phyloP scores from a whole-genome alignment of 2,113 vertebrate genomes.

The Plotosus lineatus region DNA sequence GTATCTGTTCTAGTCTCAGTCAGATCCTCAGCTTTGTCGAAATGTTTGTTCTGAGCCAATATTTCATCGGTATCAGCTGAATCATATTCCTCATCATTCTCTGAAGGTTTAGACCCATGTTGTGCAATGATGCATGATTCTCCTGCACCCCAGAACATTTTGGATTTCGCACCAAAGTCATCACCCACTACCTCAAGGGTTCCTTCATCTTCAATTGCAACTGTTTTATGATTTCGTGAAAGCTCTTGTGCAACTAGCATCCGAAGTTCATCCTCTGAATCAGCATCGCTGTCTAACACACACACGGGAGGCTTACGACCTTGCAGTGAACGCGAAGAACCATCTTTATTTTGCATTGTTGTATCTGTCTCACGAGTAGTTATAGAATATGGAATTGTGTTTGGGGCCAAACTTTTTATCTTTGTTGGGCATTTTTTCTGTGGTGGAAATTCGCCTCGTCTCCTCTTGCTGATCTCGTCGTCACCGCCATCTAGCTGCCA shows the following conservation, averaged over 20 bases:
- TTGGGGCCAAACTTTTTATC: not conserved
- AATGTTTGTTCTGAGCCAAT: constrained; percentile 71
- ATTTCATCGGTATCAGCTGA: constrained; percentile 90
- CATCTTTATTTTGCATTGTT: not conserved
- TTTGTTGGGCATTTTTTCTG: constrained; percentile 40
- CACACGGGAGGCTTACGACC: not conserved
- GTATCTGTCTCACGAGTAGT: not conserved
- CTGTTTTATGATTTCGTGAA: constrained; percentile 47
- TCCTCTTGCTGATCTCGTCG: constrained; percentile 78
- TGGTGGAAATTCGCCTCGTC: constrained; percentile 76
- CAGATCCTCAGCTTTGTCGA: constrained; percentile 3
- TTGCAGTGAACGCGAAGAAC: not conserved
- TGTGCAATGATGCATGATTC: constrained; percentile 37
- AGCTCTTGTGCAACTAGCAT: constrained; percentile 63
- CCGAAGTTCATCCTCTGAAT: constrained; percentile 82
- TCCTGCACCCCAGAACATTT: constrained; percentile 48
- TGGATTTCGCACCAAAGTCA: constrained; percentile 73
- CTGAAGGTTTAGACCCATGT: not conserved
- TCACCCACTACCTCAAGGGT: constrained; percentile 80
- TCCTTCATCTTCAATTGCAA: constrained; percentile 59
- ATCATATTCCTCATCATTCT: constrained; percentile 73
- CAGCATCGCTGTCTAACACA: constrained; percentile 63
- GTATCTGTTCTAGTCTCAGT: not conserved
- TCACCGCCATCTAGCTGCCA: constrained; percentile 80
- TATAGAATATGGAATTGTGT: not conserved